Conservation (phyloP, 2,797 vertebrate species). For the Philypnodon macrostomus region DNA sequence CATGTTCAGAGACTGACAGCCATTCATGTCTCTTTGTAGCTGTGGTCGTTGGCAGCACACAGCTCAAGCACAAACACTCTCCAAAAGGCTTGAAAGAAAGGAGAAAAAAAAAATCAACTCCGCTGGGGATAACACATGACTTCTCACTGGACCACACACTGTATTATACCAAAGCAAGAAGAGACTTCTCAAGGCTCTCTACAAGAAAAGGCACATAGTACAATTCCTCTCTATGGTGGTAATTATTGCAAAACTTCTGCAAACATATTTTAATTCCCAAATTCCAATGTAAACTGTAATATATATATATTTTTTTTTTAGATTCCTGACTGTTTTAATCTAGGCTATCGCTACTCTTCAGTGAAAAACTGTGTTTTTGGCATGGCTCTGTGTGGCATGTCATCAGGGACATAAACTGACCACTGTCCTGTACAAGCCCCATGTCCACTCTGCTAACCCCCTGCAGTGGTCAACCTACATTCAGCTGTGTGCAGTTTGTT, state of each 20-base stretch:
- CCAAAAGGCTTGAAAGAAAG: conserved; percentile 25
- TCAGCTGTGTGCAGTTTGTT: conserved; percentile 58
- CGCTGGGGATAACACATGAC: conserved; percentile 28
- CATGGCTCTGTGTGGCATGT: conserved; percentile 19
- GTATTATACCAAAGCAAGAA: conserved; percentile 18
- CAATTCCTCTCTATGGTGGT: conserved; percentile 3
- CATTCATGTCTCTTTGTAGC: conserved; percentile 69
- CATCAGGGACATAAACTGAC: conserved; percentile 22
- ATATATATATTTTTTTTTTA: no score
- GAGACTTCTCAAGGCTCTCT: conserved; percentile 10
- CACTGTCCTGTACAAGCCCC: conserved; percentile 36
- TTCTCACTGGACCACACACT: conserved; percentile 27
- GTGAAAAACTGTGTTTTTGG: neutral
- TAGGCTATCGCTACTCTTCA: no score
- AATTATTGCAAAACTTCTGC: no score
- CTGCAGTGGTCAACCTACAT: conserved; percentile 47
- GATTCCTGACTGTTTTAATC: neutral
- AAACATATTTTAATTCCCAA: no score
- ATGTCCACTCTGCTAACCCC: conserved; percentile 51
- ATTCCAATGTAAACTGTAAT: neutral
- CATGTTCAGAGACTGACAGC: conserved; percentile 85
- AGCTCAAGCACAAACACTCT: conserved; percentile 27
- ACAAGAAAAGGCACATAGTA: neutral
- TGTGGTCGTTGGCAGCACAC: conserved; percentile 21
- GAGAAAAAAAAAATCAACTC: no score